phyloP scores from a whole-genome alignment of 2,797 vertebrate genomes.

The Halcyon smyrnensis region DNA sequence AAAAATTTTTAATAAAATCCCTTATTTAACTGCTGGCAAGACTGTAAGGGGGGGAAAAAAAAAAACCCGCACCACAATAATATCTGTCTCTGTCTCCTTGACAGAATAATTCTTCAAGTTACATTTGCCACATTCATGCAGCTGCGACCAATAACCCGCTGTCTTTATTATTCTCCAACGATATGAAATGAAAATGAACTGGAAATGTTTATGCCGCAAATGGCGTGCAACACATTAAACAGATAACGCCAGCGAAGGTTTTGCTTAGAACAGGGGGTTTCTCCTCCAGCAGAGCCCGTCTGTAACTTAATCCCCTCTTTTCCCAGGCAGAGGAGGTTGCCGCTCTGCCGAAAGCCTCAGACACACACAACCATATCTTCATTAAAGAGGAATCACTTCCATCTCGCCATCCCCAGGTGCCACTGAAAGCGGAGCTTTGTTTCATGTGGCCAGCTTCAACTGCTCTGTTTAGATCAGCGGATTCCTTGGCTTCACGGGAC shows the following conservation, averaged over 20 bases:
- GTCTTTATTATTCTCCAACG: slow-evolving; percentile 64
- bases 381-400: slow-evolving; percentile 43
- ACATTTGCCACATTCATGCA: slow-evolving; percentile 59
- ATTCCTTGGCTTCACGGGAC: not conserved
- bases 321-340: slow-evolving; percentile 35
- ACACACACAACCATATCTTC: not conserved
- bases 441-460: slow-evolving; percentile 21
- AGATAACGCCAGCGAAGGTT: slow-evolving; percentile 48
- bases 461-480: not conserved
- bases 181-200: slow-evolving; percentile 74
- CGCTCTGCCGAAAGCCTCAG: not conserved
- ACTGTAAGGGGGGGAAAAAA: slow-evolving; percentile 46
- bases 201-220: slow-evolving; percentile 71
- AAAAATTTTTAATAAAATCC: slow-evolving; percentile 65
- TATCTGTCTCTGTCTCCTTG: slow-evolving; percentile 48
- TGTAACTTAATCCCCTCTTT: slow-evolving; percentile 33
- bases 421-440: slow-evolving; percentile 10
- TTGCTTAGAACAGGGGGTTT: not conserved
- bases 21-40: slow-evolving; percentile 46
- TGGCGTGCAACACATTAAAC: slow-evolving; percentile 50
- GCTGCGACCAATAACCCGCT: slow-evolving; percentile 70
- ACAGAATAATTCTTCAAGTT: slow-evolving; percentile 67
- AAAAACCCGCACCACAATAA: not conserved
- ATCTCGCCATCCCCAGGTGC: slow-evolving; percentile 13
- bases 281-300: not conserved